A percentile compares a stretch with the other conserved stretches of the same genome.
Evolutionary conservation across 2,113 vertebrate species (phyloP).

Genomic region (Elaphurus davidianus): DNA sequence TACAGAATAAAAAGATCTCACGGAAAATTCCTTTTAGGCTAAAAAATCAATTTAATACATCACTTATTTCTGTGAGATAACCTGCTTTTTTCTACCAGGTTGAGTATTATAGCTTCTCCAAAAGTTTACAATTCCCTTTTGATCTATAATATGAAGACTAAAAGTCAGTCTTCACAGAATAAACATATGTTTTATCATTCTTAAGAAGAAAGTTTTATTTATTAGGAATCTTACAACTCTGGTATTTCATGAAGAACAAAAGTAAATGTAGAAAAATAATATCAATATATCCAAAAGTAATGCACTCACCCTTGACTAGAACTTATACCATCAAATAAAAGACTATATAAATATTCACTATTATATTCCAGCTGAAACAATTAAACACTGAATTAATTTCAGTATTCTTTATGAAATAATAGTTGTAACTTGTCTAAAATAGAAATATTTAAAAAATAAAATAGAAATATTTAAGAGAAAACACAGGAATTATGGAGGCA

Average conservation of each 20-base stretch:
- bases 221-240: not conserved
- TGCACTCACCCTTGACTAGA: not conserved
- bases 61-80: not conserved
- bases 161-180: constrained; percentile 6
- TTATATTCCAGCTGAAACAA: not conserved
- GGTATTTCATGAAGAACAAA: constrained; percentile 10
- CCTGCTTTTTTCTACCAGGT: not conserved
- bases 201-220: constrained; percentile 11
- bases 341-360: not conserved
- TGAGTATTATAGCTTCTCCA: not conserved
- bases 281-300: not conserved
- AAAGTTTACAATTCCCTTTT: constrained; percentile 24
- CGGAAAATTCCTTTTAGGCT: not conserved
- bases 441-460: constrained; percentile 8
- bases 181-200: not conserved
- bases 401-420: not conserved
- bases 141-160: not conserved
- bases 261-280: not conserved
- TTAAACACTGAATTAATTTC: constrained; percentile 33
- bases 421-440: not conserved
- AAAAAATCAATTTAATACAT: not conserved
- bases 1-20: not conserved
- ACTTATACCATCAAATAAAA: constrained; percentile 18
- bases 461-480: not conserved
- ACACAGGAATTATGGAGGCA: not conserved